Conservation (phyloP, 35 echinoderm and acorn worm genomes). For the Apostichopus parvimensis region DNA sequence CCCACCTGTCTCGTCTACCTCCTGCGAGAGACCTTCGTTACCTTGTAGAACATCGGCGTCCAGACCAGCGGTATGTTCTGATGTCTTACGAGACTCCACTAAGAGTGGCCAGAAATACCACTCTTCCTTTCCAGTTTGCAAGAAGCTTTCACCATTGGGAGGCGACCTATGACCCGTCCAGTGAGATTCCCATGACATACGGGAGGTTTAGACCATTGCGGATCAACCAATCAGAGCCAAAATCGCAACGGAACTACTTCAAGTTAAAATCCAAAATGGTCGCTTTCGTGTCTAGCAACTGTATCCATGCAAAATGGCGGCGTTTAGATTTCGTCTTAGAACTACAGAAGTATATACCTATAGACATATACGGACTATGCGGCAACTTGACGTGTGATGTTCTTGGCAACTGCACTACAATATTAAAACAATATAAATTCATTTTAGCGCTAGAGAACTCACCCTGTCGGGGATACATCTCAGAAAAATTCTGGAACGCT, state of each 20-base stretch:
- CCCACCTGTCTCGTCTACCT: conserved; percentile 10
- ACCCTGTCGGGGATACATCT: conserved; percentile 44
- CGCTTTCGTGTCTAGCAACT: conserved; percentile 52
- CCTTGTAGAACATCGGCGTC: not conserved
- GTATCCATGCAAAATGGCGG: conserved; percentile 44
- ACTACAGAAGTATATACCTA: not conserved
- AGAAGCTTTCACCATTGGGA: not conserved
- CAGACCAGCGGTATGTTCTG: conserved; percentile 30
- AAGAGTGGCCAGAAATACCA: conserved; percentile 32
- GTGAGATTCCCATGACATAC: conserved; percentile 40
- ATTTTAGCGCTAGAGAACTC: conserved; percentile 47
- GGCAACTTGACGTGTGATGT: conserved; percentile 23
- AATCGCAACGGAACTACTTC: not conserved
- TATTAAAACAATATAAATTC: conserved; percentile 43
- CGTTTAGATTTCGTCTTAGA: conserved; percentile 40
- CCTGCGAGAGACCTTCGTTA: not conserved
- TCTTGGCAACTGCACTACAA: not conserved
- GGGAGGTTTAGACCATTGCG: not conserved
- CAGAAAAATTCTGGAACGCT: conserved; percentile 51
- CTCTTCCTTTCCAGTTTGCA: not conserved
- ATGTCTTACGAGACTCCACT: conserved; percentile 42
- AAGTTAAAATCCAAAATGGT: not conserved
- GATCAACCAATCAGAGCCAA: not conserved
- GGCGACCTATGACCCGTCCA: conserved; percentile 36
- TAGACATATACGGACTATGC: conserved; percentile 23